Evolutionary conservation across 2,113 vertebrate species (phyloP), one percentile per base, ranked within the genome.

Genomic region (Saimiri boliviensis): DNA sequence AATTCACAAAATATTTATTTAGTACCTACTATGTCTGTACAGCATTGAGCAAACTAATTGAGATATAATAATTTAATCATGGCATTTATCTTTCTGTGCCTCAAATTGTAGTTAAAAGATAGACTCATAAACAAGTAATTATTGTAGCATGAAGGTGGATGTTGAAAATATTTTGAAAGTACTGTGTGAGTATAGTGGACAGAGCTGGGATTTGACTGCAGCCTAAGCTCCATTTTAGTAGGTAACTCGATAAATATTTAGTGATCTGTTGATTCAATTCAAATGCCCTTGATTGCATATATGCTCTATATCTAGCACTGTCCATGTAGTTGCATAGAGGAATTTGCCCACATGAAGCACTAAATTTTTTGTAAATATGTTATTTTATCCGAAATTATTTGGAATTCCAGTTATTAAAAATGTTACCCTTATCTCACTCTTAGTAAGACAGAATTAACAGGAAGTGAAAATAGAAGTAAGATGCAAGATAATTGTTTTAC

Each of bases 401-500:
- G 71, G 56, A 85, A 68, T 16, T n/a, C 47, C 45, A 30, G 1
- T n/a, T 96, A 74, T 25, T 10, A 45, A 45, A 86, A 86, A 86
- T 5, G 23, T 45, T 40, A 45, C 13, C 17, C 91, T 47, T 89
- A 45, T 60, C 25, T 52, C 54, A 56, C 25, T 58, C 63, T 90
- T 5, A 0, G 4, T 4, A 90, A 35, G 91, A 54, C 1, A 27
- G 58, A 97, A 96, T 73, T 63, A 87, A 74, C 2, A 45, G 12
- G 42, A 88, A 47, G 17, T 0, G 0, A 97, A 96, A 97, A 88
- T 6, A 27, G 23, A 6, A 42, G 17, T 63, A 16, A 98, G n/a
- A 40, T 0, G 89, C 83, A 86, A 76, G 82, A 58, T 84, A 91
- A 97, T 91, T 68, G 56, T 89, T 94, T 96, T 54, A 45, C 87